These are phyloP conservation scores for Arctopsyche grandis DNA, from an alignment of 1,140 invertebrate genomes.

Conservation along the genomic window DNA sequence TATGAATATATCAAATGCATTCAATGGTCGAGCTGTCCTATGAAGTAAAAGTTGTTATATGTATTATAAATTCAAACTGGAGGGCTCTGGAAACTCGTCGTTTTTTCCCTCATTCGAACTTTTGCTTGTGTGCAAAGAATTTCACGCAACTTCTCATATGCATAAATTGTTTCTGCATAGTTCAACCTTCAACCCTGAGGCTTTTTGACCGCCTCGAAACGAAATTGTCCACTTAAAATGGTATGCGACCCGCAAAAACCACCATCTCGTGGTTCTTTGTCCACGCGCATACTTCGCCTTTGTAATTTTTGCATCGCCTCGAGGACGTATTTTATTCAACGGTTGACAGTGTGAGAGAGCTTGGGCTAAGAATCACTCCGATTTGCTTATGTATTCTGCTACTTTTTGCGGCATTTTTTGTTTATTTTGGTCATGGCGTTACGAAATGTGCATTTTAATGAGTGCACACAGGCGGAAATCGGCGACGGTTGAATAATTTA, in stretches of 20 bases:
- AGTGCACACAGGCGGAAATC: neutral
- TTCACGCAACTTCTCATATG: conserved; percentile 34
- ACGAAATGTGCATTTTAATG: neutral
- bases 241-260: conserved; percentile 28
- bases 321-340: neutral
- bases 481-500: conserved; percentile 9
- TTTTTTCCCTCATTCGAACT: neutral
- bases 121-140: conserved; percentile 28
- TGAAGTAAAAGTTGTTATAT: neutral
- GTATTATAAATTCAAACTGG: conserved; percentile 3
- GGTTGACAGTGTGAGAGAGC: neutral
- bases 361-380: neutral
- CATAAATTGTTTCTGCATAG: conserved; percentile 40
- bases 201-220: conserved; percentile 7
- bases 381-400: no score
- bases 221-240: conserved; percentile 45
- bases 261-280: neutral
- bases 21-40: no score
- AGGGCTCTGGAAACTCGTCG: neutral
- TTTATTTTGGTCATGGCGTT: neutral
- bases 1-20: no score
- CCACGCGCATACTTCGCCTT: conserved; percentile 3
- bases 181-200: conserved; percentile 29
- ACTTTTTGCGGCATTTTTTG: no score
- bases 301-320: neutral